Evolutionary conservation across 2,888 invertebrate genomes (phyloP), one percentile per base, ranked within the genome.

Genomic region (Sthenelais limicola): DNA sequence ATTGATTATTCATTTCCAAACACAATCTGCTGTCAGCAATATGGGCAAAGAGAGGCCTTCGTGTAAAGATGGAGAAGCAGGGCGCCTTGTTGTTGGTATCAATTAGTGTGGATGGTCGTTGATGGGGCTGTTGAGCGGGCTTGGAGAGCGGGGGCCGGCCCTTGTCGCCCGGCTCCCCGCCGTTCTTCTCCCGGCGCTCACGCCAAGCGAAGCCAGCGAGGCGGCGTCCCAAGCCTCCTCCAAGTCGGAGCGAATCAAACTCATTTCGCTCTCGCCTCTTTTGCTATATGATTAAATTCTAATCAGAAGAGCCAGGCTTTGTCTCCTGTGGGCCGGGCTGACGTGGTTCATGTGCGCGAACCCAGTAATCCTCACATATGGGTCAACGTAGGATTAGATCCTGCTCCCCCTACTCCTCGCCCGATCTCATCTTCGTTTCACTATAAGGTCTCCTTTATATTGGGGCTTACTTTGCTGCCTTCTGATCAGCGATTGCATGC

Each of bases 351-450:
- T n/a, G n/a, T n/a, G n/a, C n/a, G n/a, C n/a, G n/a, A n/a, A n/a
- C n/a, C n/a, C n/a, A n/a, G n/a, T n/a, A 56, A 56, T 56, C 56
- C 56, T 33, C 56, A 56, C 56, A 56, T 56, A 56, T 56, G 56
- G 56, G 56, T 56, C 56, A 56, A 56, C 56, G 33, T n/a, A 56
- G 56, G 56, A 56, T 56, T 56, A 56, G 56, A 18, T 28, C 56
- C 30, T 33, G 30, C 32, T 4, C 18, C 56, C 33, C 56, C 32
- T 2, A 12, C 43, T 3, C 9, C 30, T 33, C 12, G 56, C 56
- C 56, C 15, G 43, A 30, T 30, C 52, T 52, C n/a, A n/a, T n/a
- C n/a, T n/a, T n/a, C n/a, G n/a, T n/a, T n/a, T n/a, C n/a, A n/a
- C n/a, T n/a, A n/a, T n/a, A n/a, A n/a, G n/a, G n/a, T n/a, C n/a